Conservation (phyloP, 2,888 invertebrate genomes). For the Conops quadrifasciatus region DNA sequence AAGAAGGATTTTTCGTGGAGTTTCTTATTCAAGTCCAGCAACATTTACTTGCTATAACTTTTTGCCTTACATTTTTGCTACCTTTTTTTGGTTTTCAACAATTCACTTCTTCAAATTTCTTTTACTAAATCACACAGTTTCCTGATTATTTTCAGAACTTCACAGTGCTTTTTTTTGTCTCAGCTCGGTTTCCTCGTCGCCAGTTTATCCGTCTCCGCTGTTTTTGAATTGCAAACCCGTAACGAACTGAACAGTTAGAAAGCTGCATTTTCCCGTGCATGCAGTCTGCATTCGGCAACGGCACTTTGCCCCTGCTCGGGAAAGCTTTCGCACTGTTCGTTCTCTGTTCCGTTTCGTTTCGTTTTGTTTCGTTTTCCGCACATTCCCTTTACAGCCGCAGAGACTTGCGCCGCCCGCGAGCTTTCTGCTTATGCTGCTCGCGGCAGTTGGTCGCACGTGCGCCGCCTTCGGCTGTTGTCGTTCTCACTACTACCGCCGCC, state of each 20-base stretch:
- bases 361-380: conserved; percentile 27
- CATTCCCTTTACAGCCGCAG: conserved; percentile 27
- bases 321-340: conserved; percentile 1
- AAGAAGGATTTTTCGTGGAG: too few species aligned
- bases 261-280: conserved; percentile 56
- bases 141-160: conserved; percentile 21
- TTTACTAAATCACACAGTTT: background rate
- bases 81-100: background rate
- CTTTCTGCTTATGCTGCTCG: conserved; percentile 40
- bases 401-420: conserved; percentile 30
- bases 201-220: conserved; percentile 51
- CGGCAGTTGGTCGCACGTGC: conserved; percentile 34
- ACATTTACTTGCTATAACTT: background rate
- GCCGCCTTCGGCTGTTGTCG: conserved; percentile 25
- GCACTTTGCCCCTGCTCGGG: conserved; percentile 33
- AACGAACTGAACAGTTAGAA: conserved; percentile 62
- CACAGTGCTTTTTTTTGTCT: conserved; percentile 38
- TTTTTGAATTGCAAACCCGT: conserved; percentile 64
- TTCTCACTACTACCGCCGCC: background rate
- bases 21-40: too few species aligned
- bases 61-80: background rate
- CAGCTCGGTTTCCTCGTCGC: conserved; percentile 31
- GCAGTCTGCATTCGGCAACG: conserved; percentile 49
- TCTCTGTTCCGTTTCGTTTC: background rate
- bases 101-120: background rate